These are phyloP conservation scores for Murina feae DNA, from an alignment of 2,113 vertebrate genomes.

Conservation along the genomic window DNA sequence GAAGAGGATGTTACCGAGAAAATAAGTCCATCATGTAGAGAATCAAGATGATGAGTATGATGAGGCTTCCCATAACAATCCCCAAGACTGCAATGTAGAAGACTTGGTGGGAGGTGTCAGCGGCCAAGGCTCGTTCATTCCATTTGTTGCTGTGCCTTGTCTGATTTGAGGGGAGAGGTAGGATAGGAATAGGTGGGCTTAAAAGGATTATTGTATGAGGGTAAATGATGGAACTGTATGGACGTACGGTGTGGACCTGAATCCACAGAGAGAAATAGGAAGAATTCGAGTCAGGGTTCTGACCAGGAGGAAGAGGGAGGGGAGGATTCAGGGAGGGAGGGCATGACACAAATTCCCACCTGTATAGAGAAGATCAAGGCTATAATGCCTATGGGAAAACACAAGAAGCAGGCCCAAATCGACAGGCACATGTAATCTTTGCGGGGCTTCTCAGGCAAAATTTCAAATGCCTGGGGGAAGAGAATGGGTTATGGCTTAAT, in stretches of 20 bases:
- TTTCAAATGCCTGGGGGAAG: not conserved
- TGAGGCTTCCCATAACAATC: not conserved
- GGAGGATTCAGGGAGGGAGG: too few relatives aligned
- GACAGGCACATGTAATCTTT: not conserved
- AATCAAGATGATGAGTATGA: not conserved
- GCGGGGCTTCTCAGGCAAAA: not conserved
- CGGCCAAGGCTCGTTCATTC: not conserved
- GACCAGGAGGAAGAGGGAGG: not conserved
- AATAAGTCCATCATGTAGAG: not conserved
- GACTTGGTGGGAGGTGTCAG: not conserved
- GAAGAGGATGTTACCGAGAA: not conserved
- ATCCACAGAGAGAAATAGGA: not conserved
- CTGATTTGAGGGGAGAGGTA: not conserved
- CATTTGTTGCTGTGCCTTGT: not conserved
- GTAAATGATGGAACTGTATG: not conserved
- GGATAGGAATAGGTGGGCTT: not conserved
- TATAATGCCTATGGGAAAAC: constrained; percentile 23
- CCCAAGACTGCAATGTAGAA: not conserved
- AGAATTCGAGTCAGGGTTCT: not conserved
- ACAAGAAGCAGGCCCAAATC: not conserved
- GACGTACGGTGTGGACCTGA: not conserved
- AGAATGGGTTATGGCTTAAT: not conserved
- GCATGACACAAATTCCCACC: not conserved
- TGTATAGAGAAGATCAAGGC: constrained; percentile 34
- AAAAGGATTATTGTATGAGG: not conserved